phyloP scores from a whole-genome alignment of 1,140 invertebrate species.

The Dinoponera quadriceps region DNA sequence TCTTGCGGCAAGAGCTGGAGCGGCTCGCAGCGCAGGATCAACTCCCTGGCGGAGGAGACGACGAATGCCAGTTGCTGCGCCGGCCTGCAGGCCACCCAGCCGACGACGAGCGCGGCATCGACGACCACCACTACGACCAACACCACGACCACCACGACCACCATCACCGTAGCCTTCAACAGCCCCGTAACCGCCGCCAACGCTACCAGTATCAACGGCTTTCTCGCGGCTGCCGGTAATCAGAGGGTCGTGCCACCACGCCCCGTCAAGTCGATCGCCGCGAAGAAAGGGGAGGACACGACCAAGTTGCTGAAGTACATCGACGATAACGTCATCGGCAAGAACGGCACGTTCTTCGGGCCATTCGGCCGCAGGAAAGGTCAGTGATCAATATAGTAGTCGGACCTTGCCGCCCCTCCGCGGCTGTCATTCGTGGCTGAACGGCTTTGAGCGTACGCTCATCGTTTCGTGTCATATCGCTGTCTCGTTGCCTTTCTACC shows the following conservation, averaged over 20 bases:
- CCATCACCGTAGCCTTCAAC: slow-evolving; percentile 2
- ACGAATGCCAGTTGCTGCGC: slow-evolving; percentile 29
- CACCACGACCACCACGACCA: slow-evolving; percentile 6
- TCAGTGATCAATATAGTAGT: slow-evolving; percentile 82
- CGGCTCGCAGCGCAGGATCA: slow-evolving; percentile 82
- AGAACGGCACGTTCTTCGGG: slow-evolving; percentile 91
- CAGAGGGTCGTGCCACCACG: slow-evolving; percentile 73
- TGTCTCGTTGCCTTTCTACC: not conserved
- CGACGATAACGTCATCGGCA: slow-evolving; percentile 92
- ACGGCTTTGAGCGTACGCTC: slow-evolving; percentile 1
- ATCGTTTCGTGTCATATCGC: not conserved
- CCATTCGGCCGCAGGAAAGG: slow-evolving; percentile 94
- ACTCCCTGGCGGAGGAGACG: slow-evolving; percentile 81
- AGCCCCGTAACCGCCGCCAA: slow-evolving; percentile 7
- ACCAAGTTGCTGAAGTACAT: slow-evolving; percentile 91
- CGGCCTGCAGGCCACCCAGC: slow-evolving; percentile 44
- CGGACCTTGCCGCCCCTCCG: slow-evolving; percentile 11
- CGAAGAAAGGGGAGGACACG: slow-evolving; percentile 88
- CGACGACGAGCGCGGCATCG: slow-evolving; percentile 30
- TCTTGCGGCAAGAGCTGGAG: slow-evolving; percentile 82
- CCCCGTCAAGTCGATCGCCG: slow-evolving; percentile 79
- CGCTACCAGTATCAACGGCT: slow-evolving; percentile 2
- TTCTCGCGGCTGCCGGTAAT: slow-evolving; percentile 4
- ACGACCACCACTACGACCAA: slow-evolving; percentile 23
- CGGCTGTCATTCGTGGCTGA: not conserved